Evolutionary conservation across 2,888 invertebrate species (phyloP).

Genomic region (Rhagophthalmus giganteus): DNA sequence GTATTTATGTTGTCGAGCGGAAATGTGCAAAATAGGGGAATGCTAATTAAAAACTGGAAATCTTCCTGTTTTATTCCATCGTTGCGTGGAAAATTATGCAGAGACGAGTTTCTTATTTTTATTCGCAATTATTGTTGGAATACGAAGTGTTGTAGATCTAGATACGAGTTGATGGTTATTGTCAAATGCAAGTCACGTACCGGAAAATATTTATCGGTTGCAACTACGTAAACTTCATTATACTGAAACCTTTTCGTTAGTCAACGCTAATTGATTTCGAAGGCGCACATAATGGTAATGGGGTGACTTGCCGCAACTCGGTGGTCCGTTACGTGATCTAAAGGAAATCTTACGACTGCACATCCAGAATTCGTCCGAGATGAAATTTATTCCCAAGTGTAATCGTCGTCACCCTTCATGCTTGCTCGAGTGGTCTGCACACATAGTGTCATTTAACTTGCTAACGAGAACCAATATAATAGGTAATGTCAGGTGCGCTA

Average conservation of each 20-base stretch:
- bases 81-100: no score
- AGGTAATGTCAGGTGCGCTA: conserved; percentile 36
- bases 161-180: no score
- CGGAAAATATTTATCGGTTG: no score
- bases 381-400: background rate
- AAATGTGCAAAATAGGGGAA: no score
- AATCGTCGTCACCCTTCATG: conserved; percentile 4
- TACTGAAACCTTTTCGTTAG: background rate
- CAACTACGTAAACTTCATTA: background rate
- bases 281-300: background rate
- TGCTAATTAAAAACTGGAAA: no score
- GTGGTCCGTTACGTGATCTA: background rate
- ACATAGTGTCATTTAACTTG: conserved; percentile 29
- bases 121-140: no score
- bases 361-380: background rate
- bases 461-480: conserved; percentile 35
- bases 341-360: background rate
- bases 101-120: no score
- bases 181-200: no score
- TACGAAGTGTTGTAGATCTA: no score
- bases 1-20: no score
- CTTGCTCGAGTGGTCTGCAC: conserved; percentile 2
- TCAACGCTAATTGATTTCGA: background rate
- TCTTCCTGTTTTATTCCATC: no score
- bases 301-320: background rate